phyloP scores from a whole-genome alignment of 2,888 invertebrate genomes.

The Camptogramma bilineatum region DNA sequence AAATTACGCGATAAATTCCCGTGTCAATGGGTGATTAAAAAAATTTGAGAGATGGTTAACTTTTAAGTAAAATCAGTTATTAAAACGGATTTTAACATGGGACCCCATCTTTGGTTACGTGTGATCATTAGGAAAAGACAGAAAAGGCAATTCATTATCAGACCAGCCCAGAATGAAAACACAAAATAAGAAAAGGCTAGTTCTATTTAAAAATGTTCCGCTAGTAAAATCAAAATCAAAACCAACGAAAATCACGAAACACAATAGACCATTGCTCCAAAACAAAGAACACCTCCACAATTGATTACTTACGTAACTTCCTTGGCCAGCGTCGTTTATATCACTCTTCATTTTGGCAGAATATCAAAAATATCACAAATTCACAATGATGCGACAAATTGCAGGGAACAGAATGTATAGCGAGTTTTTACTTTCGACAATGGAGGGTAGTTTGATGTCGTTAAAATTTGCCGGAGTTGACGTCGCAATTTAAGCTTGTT shows the following conservation, averaged over 20 bases:
- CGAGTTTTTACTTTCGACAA: conserved; percentile 21
- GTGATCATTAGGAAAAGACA: no score
- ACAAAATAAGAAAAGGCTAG: no score
- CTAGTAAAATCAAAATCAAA: background rate
- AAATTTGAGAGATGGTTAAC: no score
- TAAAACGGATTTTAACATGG: no score
- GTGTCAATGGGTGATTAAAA: no score
- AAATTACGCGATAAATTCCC: no score
- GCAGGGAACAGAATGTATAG: conserved; percentile 17
- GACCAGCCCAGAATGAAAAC: no score
- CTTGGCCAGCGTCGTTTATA: conserved; percentile 24
- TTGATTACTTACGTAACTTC: conserved; percentile 28
- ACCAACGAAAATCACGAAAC: background rate
- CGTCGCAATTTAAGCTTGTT: background rate
- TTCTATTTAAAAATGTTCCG: no score
- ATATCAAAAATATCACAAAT: conserved; percentile 31
- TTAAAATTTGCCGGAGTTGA: conserved; percentile 10
- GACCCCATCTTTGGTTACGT: no score
- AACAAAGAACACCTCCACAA: conserved; percentile 19
- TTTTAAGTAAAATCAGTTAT: no score
- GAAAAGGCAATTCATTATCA: no score
- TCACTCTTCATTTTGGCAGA: conserved; percentile 38
- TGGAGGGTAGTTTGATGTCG: conserved; percentile 31
- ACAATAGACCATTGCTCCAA: background rate
- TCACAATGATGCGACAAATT: conserved; percentile 22